Conservation (phyloP, 1,140 invertebrate genomes). For the Vanessa atalanta region DNA sequence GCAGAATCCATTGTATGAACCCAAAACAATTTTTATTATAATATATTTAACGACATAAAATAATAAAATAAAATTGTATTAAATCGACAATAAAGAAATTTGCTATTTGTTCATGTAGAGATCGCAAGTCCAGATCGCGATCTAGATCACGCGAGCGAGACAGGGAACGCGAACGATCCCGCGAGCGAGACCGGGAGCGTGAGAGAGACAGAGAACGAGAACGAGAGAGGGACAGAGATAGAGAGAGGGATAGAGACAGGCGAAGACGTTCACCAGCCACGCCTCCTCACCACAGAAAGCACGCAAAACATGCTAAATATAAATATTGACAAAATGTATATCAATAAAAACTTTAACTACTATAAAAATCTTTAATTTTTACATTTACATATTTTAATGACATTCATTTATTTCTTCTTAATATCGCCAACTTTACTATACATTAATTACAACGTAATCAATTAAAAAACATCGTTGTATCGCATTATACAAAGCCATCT, state of each 20-base stretch:
- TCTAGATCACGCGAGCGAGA: slow-evolving; percentile 59
- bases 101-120: slow-evolving; percentile 45
- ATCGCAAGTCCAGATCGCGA: slow-evolving; percentile 62
- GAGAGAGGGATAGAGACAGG: slow-evolving; percentile 59
- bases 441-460: too few species aligned
- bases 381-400: too few species aligned
- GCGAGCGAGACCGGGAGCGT: slow-evolving; percentile 52
- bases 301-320: slow-evolving; percentile 68
- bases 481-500: too few species aligned
- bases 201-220: slow-evolving; percentile 54
- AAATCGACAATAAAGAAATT: background rate
- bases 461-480: too few species aligned
- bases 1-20: too few species aligned
- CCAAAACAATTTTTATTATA: too few species aligned
- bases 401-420: too few species aligned
- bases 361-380: slow-evolving; percentile 24
- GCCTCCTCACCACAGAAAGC: slow-evolving; percentile 67
- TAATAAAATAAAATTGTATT: background rate
- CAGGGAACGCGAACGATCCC: slow-evolving; percentile 50
- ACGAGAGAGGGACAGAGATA: slow-evolving; percentile 51
- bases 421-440: too few species aligned
- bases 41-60: background rate
- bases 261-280: slow-evolving; percentile 65
- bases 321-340: slow-evolving; percentile 56
- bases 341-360: slow-evolving; percentile 14